phyloP scores from a whole-genome alignment of 2,113 vertebrate genomes.

The Falcunculus frontatus region DNA sequence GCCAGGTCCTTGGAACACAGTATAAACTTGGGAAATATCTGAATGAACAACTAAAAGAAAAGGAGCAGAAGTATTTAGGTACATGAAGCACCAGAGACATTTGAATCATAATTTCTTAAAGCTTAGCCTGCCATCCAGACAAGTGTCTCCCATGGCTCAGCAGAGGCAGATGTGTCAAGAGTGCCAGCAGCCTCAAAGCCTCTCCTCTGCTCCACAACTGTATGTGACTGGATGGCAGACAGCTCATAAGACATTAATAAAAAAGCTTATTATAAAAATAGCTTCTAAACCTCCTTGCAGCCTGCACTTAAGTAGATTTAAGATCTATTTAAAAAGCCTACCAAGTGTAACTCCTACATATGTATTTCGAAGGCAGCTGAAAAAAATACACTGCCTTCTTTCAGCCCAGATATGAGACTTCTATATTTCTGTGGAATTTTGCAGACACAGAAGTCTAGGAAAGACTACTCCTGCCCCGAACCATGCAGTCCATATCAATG shows the following conservation, averaged over 20 bases:
- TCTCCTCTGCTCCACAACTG: neutral
- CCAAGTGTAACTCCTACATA: neutral
- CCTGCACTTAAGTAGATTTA: constrained; percentile 37
- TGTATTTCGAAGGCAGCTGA: neutral
- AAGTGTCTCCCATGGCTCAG: neutral
- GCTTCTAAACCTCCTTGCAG: neutral
- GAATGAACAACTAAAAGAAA: neutral
- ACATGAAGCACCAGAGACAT: neutral
- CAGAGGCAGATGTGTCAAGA: neutral
- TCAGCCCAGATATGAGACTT: neutral
- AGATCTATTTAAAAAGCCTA: constrained; percentile 11
- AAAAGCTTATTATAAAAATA: constrained; percentile 32
- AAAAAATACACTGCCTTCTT: neutral
- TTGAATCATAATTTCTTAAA: neutral
- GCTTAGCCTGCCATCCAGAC: neutral
- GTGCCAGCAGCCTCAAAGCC: neutral
- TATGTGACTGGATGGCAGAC: neutral
- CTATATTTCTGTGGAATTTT: neutral
- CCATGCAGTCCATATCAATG: neutral
- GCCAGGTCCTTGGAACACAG: neutral
- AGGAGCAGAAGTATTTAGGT: neutral
- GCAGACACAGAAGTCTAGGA: neutral
- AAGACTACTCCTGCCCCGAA: neutral
- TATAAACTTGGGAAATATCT: neutral
- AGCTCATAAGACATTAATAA: neutral